Base-by-base conservation (phyloP, 2,113 vertebrate species). In the Lophura nycthemera region DNA sequence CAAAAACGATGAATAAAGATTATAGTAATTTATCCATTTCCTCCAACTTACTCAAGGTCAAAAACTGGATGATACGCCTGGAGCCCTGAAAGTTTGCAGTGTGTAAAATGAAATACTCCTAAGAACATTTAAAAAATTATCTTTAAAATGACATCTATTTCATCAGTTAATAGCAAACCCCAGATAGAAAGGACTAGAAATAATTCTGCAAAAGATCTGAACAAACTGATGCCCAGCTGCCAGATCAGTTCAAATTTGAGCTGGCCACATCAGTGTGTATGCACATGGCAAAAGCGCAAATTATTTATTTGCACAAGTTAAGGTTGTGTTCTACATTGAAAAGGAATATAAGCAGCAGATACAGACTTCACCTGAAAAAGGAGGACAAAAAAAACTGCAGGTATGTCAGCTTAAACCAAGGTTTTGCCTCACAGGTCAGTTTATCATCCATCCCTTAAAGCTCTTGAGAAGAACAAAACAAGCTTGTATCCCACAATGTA, bases 161-260 rank as follows among this genome's bases (percentile, higher is more conserved):
- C n/a, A 45, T 5, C 0, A 19, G 32, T 40, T 48, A 56, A 22
- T 2, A 45, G 12, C 3, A 6, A 82, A 24, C 16, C 0, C 3
- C 8, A 4, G 11, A 15, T 57, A 32, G 42, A 75, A 81, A 0
- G 2, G 13, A 54, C 25, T n/a, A 32, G 57, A 71, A 71, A 56
- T 16, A 57, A 11, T 63, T 47, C 65, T 32, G 45, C 30, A 90
- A 90, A 60, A 61, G n/a, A 22, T 17, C 19, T 18, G 50, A 65
- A 29, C n/a, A 69, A 92, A 32, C 16, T 42, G 64, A 11, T 20
- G 45, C 47, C 64, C 29, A 47, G 66, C 38, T 77, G 42, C 60
- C 63, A 61, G 47, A 59, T 1, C 32, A 30, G 24, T 45, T 70
- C 69, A 54, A 19, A 13, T 6, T 7, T 8, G n/a, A 83, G 24